Evolutionary conservation across 2,113 vertebrate genomes (phyloP), one percentile per base, ranked within the genome.

Genomic region (Anolis carolinensis): DNA sequence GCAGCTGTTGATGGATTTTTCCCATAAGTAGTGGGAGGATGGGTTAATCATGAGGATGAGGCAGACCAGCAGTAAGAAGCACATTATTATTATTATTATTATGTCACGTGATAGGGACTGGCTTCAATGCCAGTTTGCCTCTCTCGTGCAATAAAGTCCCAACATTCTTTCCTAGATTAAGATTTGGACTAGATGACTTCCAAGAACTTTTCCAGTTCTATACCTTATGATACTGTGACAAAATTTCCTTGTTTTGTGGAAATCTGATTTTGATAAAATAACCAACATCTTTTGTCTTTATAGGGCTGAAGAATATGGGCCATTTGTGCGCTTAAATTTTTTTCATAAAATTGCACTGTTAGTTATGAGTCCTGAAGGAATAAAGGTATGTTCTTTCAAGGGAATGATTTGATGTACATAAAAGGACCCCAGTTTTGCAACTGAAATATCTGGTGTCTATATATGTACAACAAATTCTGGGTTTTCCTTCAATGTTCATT

Each of bases 301-400:
- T 73, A 97, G 97, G 97, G 94, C 94, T 89, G 94, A 96, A 90
- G 92, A 94, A 71, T 96, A 97, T 0, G 97, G 97, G 39, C 95
- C 96, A 0, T 30, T 97, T 1, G 55, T 97, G 39, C 92, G 96
- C n/a, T 0, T 97, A 30, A 97, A 97, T 34, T 90, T 89, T 83
- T 94, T 97, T 85, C 95, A 97, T 89, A 95, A 94, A 90, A 86
- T 95, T 76, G 91, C 90, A 0, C 8, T 97, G 68, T 63, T 96
- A 65, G 2, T 96, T 89, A 82, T 95, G 0, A 95, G 92, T 82
- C 96, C 96, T 0, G 96, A 97, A 93, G 96, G 95, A 4, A 95
- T 97, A 90, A 97, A 97, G 97, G 96, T 97, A 96, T 82, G 92
- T 48, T 67, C 32, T 11, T 27, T 21, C 25, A 14, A 62, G 4